phyloP scores from a whole-genome alignment of 2,888 invertebrate species.

The Acleris laterana region DNA sequence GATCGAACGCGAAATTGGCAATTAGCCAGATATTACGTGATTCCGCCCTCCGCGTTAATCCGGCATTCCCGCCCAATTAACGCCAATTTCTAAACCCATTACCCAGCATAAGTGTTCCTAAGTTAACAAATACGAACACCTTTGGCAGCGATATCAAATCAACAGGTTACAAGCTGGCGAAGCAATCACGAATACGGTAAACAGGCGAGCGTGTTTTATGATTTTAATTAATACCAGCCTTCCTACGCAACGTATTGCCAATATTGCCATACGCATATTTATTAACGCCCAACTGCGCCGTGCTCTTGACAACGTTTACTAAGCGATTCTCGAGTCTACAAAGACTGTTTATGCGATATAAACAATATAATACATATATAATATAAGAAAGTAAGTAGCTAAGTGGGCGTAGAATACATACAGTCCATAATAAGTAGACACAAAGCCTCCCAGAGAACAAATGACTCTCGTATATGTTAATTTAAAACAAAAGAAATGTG shows the following conservation, averaged over 20 bases:
- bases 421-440: constrained; percentile 20
- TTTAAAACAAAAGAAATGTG: constrained; percentile 21
- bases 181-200: constrained; percentile 32
- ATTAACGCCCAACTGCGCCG: not conserved
- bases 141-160: constrained; percentile 28
- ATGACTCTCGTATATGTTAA: constrained; percentile 19
- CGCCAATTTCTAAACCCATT: constrained; percentile 35
- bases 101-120: constrained; percentile 21
- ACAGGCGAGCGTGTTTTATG: constrained; percentile 21
- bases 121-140: constrained; percentile 26
- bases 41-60: constrained; percentile 39
- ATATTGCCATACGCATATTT: not conserved
- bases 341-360: constrained; percentile 14
- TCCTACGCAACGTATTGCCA: not conserved
- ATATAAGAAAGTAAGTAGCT: not conserved
- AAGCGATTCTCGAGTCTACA: constrained; percentile 11
- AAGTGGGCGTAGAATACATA: not conserved
- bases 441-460: constrained; percentile 15
- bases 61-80: constrained; percentile 41
- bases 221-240: constrained; percentile 26
- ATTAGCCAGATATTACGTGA: constrained; percentile 68
- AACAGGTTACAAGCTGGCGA: constrained; percentile 33
- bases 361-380: constrained; percentile 6
- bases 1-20: constrained; percentile 77
- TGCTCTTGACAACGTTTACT: constrained; percentile 20